Evolutionary conservation across 2,797 vertebrate genomes (phyloP), one percentile per base, ranked within the genome.

Genomic region (Aerospiza tachiro): DNA sequence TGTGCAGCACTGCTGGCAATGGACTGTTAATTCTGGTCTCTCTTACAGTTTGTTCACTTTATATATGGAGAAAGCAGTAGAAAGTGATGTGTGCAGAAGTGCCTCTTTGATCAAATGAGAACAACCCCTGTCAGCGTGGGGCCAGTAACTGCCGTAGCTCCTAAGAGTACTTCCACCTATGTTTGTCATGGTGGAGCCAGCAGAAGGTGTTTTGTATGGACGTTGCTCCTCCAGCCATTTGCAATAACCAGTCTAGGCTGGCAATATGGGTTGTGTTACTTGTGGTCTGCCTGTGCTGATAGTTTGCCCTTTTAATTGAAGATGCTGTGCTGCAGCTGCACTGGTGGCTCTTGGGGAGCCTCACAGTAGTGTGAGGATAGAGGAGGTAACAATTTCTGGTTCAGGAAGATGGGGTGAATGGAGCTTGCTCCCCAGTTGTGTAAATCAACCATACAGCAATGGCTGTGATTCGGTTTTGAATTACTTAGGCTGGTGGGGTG

Each of bases 361-460:
- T 61, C 18, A 36, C 18, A 16, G 14, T 16, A 23, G 28, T 14
- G 31, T 49, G 35, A 73, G 31, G 45, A 15, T 23, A 58, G 63
- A 68, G 44, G 35, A 44, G 28, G 40, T 36, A 56, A 33, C 0
- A 3, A 19, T 82, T 19, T n/a, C 53, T 75, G 62, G 12, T 29
- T 79, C 26, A 25, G 53, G 66, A 68, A 49, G 53, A 31, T 38
- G 35, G 5, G 38, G 22, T 81, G 68, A 26, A 17, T 22, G 18
- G 6, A 0, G 4, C 29, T 82, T 53, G 12, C 20, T 88, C 40
- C 29, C 10, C 1, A 2, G 23, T 6, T 68, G 33, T 58, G 18
- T 73, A 38, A 45, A 58, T 36, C 58, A n/a, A 5, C 36, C 6
- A 5, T 36, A 8, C 8, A 40, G 63, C 80, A 72, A 61, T 42